Evolutionary conservation across 2,888 invertebrate genomes (phyloP).

Genomic region (Pseudeuparius sepicola): DNA sequence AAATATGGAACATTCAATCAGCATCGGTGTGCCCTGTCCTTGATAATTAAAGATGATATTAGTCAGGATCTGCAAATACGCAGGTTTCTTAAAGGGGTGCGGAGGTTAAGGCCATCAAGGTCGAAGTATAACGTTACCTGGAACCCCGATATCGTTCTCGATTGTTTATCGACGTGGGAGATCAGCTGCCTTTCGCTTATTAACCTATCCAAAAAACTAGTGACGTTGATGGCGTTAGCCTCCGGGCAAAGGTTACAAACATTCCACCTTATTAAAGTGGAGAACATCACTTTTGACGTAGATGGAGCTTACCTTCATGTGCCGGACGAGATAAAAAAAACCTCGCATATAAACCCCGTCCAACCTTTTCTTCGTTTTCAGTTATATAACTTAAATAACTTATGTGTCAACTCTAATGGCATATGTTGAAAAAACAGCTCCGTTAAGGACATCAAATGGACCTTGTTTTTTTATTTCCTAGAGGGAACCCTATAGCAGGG

Average conservation of each 20-base stretch:
- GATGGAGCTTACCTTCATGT: too few species aligned
- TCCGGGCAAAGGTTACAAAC: constrained; percentile 18
- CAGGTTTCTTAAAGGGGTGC: constrained; percentile 23
- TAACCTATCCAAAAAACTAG: constrained; percentile 7
- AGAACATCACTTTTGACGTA: constrained; percentile 12
- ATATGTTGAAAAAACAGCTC: too few species aligned
- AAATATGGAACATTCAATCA: constrained; percentile 22
- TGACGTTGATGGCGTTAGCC: constrained; percentile 5
- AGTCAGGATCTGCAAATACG: constrained; percentile 15
- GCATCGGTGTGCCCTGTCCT: constrained; percentile 21
- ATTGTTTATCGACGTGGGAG: constrained; percentile 7
- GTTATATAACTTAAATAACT: too few species aligned
- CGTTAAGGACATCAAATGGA: too few species aligned
- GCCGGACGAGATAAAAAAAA: too few species aligned
- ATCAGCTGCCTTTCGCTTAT: neutral
- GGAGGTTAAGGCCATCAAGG: constrained; percentile 19
- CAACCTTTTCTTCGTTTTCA: too few species aligned
- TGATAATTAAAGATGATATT: too few species aligned
- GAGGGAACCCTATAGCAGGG: too few species aligned
- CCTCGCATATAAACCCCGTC: too few species aligned
- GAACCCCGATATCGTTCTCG: constrained; percentile 22
- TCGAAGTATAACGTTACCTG: constrained; percentile 24
- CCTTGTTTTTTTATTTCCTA: too few species aligned
- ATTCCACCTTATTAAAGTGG: constrained; percentile 13
- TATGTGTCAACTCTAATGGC: too few species aligned